Conservation (phyloP, 2,888 invertebrate genomes). For the Diplazon laetatorius region DNA sequence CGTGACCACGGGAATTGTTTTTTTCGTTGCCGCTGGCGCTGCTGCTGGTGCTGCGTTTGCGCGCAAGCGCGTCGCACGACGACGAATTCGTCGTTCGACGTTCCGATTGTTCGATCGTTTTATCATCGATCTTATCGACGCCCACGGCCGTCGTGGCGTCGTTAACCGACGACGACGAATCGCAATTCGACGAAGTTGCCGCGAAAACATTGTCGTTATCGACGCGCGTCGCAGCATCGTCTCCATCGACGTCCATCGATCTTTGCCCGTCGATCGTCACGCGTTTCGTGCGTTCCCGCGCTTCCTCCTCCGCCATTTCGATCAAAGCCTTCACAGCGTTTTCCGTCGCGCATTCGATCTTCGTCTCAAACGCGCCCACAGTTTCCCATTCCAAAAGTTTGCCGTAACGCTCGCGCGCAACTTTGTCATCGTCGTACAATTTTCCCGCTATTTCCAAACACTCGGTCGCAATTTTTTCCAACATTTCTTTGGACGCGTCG, state of each 20-base stretch:
- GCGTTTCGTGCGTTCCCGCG: conserved; percentile 73
- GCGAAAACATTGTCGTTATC: conserved; percentile 1
- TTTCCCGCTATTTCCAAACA: conserved; percentile 75
- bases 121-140: conserved; percentile 72
- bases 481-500: conserved; percentile 78
- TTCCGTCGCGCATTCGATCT: conserved; percentile 80
- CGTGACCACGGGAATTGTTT: conserved; percentile 20
- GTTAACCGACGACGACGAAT: conserved; percentile 45
- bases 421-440: conserved; percentile 69
- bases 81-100: conserved; percentile 13
- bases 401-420: conserved; percentile 43
- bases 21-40: neutral
- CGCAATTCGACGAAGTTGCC: neutral
- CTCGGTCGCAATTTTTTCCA: conserved; percentile 77
- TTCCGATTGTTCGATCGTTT: conserved; percentile 63
- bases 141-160: conserved; percentile 59
- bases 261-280: conserved; percentile 58
- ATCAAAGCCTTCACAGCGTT: conserved; percentile 80
- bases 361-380: conserved; percentile 75
- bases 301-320: conserved; percentile 81
- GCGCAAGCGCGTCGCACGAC: conserved; percentile 1
- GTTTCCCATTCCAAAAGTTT: conserved; percentile 76
- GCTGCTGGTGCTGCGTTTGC: conserved; percentile 29
- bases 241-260: conserved; percentile 19
- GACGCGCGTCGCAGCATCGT: conserved; percentile 44